Conservation (phyloP, 2,797 vertebrate genomes). For the Sebastes minor region DNA sequence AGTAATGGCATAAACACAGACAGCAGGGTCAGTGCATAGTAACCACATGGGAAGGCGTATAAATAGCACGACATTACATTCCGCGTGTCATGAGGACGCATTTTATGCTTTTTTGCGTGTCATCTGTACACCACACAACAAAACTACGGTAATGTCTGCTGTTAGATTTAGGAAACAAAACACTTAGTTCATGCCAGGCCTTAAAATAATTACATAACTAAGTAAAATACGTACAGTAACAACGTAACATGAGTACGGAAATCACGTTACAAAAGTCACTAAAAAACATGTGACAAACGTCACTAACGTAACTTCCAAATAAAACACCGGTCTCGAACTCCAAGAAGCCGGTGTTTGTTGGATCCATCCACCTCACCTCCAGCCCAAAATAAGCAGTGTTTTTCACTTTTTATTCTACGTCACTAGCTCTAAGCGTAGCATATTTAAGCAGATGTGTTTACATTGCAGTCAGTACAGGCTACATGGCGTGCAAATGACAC, state of each 20-base stretch:
- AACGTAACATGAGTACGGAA: too few species aligned
- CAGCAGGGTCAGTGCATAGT: neutral
- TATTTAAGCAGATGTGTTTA: too few species aligned
- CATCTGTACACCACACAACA: neutral
- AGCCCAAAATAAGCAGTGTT: accelerated
- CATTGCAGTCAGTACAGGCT: too few species aligned
- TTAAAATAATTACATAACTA: too few species aligned
- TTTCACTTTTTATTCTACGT: too few species aligned
- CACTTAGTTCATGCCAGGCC: neutral
- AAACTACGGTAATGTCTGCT: neutral
- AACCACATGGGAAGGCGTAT: neutral
- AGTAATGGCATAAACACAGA: constrained; percentile 1
- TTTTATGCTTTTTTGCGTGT: neutral
- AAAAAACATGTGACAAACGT: too few species aligned
- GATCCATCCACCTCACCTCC: too few species aligned
- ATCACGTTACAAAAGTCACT: too few species aligned
- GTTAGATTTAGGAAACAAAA: neutral
- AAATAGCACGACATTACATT: neutral
- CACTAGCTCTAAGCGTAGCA: too few species aligned
- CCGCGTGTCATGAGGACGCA: neutral
- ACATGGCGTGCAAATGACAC: neutral
- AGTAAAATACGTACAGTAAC: neutral
- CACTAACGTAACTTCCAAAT: accelerated
- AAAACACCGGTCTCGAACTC: too few species aligned
- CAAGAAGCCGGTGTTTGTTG: too few species aligned